Percentiles rank a stretch among this genome's conserved stretches.
These are phyloP conservation scores for Spilarctia lutea DNA, from an alignment of 2,888 invertebrate genomes.

Conservation along the genomic window DNA sequence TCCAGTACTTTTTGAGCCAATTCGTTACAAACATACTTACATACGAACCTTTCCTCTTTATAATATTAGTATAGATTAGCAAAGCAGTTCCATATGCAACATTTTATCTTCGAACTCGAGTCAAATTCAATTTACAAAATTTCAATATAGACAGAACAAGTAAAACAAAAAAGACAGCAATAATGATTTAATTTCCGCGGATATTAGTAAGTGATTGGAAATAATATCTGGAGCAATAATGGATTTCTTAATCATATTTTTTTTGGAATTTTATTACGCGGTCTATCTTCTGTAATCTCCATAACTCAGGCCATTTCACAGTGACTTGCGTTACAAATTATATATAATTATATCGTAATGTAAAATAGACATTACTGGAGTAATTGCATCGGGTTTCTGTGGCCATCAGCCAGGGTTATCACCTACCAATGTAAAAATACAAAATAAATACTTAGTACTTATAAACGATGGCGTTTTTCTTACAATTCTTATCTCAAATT, in stretches of 20 bases:
- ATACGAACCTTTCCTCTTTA: too few species aligned
- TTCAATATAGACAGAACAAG: neutral
- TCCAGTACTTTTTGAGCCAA: too few species aligned
- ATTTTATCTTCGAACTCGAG: neutral
- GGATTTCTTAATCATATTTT: neutral
- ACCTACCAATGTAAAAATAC: neutral
- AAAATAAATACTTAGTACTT: neutral
- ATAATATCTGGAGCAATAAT: neutral
- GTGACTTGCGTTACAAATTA: conserved; percentile 29
- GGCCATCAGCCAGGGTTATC: conserved; percentile 25
- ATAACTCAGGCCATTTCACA: conserved; percentile 36
- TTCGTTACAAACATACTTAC: too few species aligned
- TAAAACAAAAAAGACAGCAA: neutral
- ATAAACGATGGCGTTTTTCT: too few species aligned
- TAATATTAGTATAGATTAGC: too few species aligned
- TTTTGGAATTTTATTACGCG: neutral
- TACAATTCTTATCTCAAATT: neutral
- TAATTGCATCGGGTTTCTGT: conserved; percentile 44
- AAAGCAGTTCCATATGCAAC: neutral
- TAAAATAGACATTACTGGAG: conserved; percentile 43
- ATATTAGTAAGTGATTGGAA: neutral
- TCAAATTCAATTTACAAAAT: neutral
- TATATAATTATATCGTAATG: conserved; percentile 41
- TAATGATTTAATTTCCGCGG: neutral
- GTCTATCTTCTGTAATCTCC: conserved; percentile 10